Percentiles rank a stretch among this genome's conserved stretches.
Conservation (phyloP, 2,797 vertebrate genomes). For the Enteromius mattozi region DNA sequence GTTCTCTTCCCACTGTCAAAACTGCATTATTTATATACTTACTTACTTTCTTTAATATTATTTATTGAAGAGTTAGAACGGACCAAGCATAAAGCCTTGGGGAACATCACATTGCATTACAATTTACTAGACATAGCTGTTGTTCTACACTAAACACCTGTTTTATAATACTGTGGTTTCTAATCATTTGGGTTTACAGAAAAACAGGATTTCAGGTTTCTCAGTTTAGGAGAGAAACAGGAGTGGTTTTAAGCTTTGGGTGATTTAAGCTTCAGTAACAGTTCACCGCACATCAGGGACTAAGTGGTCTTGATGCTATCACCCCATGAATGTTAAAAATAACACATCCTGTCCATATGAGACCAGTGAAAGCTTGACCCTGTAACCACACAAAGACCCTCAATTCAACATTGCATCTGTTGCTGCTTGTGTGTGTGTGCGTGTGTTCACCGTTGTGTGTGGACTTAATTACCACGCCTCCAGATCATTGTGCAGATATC, state of each 20-base stretch:
- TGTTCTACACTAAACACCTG: background rate
- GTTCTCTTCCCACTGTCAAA: background rate
- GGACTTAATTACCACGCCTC: conserved; percentile 51
- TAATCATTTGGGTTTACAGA: background rate
- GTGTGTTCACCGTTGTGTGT: conserved; percentile 20
- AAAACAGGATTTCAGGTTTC: background rate
- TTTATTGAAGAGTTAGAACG: background rate
- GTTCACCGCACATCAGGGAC: background rate
- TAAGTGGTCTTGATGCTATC: background rate
- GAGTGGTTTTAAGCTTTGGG: background rate
- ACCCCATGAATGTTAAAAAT: conserved; percentile 20
- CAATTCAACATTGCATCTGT: background rate
- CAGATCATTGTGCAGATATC: conserved; percentile 50
- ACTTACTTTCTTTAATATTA: background rate
- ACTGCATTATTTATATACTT: background rate
- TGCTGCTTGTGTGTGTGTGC: conserved; percentile 17
- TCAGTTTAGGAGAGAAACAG: background rate
- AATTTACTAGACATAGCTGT: background rate
- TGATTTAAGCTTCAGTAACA: background rate
- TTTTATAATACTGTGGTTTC: background rate
- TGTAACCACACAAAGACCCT: background rate
- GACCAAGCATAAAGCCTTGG: background rate
- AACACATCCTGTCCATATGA: conserved; percentile 30
- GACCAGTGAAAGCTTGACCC: conserved; percentile 10
- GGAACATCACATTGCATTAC: background rate